A percentile compares a stretch with the other conserved stretches of the same genome.
These are phyloP conservation scores for Vireo altiloquus DNA, from an alignment of 2,113 vertebrate genomes.

Conservation along the genomic window DNA sequence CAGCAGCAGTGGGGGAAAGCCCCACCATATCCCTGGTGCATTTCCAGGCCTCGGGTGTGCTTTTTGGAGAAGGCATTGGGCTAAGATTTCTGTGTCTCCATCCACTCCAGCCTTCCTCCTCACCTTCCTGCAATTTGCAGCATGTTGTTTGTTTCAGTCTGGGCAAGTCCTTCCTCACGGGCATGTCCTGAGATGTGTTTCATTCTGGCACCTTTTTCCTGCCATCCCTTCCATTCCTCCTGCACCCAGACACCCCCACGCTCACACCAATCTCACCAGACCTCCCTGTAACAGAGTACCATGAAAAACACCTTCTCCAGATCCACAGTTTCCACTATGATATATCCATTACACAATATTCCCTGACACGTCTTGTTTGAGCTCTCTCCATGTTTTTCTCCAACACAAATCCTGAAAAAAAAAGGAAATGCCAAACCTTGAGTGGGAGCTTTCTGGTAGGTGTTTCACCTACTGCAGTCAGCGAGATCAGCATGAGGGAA, in stretches of 20 bases:
- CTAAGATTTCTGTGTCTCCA: not conserved
- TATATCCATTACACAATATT: not conserved
- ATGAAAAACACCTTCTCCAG: rapidly evolving
- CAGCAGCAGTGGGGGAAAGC: not conserved
- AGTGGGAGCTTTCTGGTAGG: not conserved
- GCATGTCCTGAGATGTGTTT: not conserved
- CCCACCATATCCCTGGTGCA: not conserved
- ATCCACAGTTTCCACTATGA: not conserved
- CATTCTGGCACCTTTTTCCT: too few species aligned
- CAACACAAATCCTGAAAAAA: not conserved
- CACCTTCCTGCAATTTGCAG: not conserved
- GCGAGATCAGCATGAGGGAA: not conserved
- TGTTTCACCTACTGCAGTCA: not conserved
- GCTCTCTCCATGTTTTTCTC: not conserved
- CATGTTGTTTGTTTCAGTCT: rapidly evolving
- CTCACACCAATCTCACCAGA: not conserved
- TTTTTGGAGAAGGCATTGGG: not conserved
- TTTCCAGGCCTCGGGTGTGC: not conserved
- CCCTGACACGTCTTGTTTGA: rapidly evolving
- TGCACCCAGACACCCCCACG: not conserved
- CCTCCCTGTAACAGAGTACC: not conserved
- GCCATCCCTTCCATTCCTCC: not conserved
- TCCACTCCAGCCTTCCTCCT: not conserved
- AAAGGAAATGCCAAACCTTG: not conserved
- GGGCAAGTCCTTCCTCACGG: not conserved